These are phyloP conservation scores for Beroe forskalii DNA, from an alignment of 37 sponge, comb jelly and placozoan species.

Conservation along the genomic window DNA sequence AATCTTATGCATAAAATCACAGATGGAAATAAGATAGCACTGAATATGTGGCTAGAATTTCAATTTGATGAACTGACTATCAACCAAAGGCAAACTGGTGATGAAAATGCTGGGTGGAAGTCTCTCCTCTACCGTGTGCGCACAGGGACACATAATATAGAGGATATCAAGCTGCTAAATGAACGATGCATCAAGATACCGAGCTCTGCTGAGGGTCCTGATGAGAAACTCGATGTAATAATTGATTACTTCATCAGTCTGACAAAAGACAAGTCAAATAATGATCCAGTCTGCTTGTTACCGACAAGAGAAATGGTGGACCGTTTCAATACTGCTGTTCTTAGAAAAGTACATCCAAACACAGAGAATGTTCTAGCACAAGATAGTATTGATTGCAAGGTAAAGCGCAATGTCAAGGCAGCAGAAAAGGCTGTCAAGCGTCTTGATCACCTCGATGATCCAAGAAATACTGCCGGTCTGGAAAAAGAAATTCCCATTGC, in stretches of 20 bases:
- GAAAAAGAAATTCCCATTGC: slow-evolving; percentile 66
- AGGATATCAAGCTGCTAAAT: background rate
- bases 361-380: slow-evolving; percentile 25
- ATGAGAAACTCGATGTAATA: too few relatives aligned
- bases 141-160: background rate
- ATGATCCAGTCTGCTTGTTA: slow-evolving; percentile 69
- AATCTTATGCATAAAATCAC: background rate
- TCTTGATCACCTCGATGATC: slow-evolving; percentile 70
- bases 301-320: slow-evolving; percentile 62
- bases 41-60: slow-evolving; percentile 65
- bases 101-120: background rate
- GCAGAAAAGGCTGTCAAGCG: slow-evolving; percentile 64
- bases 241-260: background rate
- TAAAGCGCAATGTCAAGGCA: background rate
- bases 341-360: slow-evolving; percentile 11
- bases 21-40: background rate
- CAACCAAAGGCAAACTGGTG: slow-evolving; percentile 61
- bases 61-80: background rate
- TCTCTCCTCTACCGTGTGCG: background rate
- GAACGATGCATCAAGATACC: background rate
- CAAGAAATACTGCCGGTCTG: slow-evolving; percentile 74
- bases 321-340: slow-evolving; percentile 65
- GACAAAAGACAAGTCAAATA: background rate
- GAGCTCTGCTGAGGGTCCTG: background rate
- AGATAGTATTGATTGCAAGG: slow-evolving; percentile 66